Evolutionary conservation across 2,113 vertebrate species (phyloP).

Genomic region (Takifugu flavidus): DNA sequence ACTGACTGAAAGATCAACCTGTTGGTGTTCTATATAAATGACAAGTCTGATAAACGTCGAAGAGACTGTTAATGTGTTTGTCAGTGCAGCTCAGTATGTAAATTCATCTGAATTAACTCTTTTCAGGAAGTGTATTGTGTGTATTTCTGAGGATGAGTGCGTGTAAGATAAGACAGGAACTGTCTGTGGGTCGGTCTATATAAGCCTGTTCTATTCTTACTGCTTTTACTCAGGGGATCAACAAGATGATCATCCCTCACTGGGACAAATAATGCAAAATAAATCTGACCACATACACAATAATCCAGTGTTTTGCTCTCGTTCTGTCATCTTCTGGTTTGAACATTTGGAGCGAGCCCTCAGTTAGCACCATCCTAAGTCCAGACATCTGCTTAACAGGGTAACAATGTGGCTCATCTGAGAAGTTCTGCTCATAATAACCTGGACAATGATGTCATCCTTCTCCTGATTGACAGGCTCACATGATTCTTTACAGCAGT

Average conservation of each 20-base stretch:
- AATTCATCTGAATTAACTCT: no score
- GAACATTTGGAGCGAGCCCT: background rate
- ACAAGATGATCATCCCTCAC: constrained; percentile 41
- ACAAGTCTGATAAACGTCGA: no score
- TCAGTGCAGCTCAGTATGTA: background rate
- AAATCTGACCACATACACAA: background rate
- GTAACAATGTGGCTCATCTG: no score
- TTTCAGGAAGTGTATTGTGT: no score
- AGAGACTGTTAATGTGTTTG: background rate
- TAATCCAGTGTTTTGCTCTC: background rate
- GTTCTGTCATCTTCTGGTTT: background rate
- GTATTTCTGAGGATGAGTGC: background rate
- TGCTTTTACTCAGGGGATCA: constrained; percentile 54
- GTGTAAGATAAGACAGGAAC: constrained; percentile 43
- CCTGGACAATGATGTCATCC: constrained; percentile 1
- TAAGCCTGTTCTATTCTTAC: constrained; percentile 69
- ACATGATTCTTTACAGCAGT: constrained; percentile 30
- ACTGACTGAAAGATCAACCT: background rate
- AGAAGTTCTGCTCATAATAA: constrained; percentile 4
- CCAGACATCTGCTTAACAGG: no score
- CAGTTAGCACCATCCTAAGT: no score
- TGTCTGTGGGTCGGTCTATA: constrained; percentile 50
- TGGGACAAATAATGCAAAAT: constrained; percentile 41
- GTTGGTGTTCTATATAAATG: background rate
- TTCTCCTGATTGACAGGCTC: constrained; percentile 44